Evolutionary conservation across 2,888 invertebrate species (phyloP), one percentile per base, ranked within the genome.

Genomic region (Microplitis deprimator): DNA sequence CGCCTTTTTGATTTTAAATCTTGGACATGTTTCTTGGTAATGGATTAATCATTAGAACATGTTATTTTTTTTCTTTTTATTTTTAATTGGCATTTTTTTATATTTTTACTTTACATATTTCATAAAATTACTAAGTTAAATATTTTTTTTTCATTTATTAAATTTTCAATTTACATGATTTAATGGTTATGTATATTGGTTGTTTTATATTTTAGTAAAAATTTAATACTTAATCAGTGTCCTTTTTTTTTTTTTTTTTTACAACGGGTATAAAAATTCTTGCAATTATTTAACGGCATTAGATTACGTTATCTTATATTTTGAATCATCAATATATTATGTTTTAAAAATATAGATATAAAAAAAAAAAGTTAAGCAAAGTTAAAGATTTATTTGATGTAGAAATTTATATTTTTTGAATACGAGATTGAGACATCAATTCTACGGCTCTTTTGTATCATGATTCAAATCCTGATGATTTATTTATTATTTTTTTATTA

Each of bases 141-240:
- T 16, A 59, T 29, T 70, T 70, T 59, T 38, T 60, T 1, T 70
- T 29, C 13, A 50, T 69, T 60, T 70, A 70, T 60, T 59, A 29
- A 41, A 59, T 38, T 16, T 60, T 70, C 38, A 38, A 50, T 70
- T 40, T 59, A 10, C 50, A 8, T 60, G 70, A 38, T 70, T 7
- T 60, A 29, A 70, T 60, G 70, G 50, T 50, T 79, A 81, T 80
- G 81, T 82, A 82, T 76, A 80, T 85, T 85, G 85, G 60, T 80
- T 85, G 83, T 84, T 85, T 84, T 85, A 85, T 85, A 85, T 85
- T 85, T 85, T 84, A 84, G 84, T 82, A 83, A 81, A 85, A 85
- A 87, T 87, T 87, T 86, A 87, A 85, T 86, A 86, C 87, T 87
- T 86, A 87, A 87, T 87, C 87, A 85, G 82, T 73, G 82, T 76